These are phyloP conservation scores for Erebia palarica DNA, from an alignment of 2,888 invertebrate genomes.

Conservation along the genomic window DNA sequence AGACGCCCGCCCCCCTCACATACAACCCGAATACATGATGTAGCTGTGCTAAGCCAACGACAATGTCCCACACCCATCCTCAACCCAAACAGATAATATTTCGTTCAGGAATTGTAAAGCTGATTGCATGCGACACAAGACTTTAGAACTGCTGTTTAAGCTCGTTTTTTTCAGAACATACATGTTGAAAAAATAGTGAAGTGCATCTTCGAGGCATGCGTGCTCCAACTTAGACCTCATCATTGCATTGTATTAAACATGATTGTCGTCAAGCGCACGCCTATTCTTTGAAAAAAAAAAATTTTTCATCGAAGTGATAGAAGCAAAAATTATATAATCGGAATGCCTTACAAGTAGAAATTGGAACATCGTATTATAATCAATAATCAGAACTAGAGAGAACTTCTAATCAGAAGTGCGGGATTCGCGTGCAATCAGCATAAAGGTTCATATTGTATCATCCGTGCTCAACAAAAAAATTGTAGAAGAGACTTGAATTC, in stretches of 20 bases:
- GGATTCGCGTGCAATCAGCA: neutral
- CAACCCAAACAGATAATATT: slow-evolving; percentile 43
- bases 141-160: neutral
- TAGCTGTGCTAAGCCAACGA: slow-evolving; percentile 76
- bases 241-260: too few species aligned
- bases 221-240: too few species aligned
- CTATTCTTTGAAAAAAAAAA: too few species aligned
- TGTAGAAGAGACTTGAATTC: slow-evolving; percentile 72
- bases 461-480: slow-evolving; percentile 69
- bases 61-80: slow-evolving; percentile 43
- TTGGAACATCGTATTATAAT: neutral
- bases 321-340: too few species aligned
- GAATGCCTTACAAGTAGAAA: too few species aligned
- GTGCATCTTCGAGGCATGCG: too few species aligned
- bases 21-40: slow-evolving; percentile 75
- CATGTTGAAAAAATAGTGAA: too few species aligned
- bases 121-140: slow-evolving; percentile 37
- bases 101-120: slow-evolving; percentile 51
- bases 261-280: too few species aligned
- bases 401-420: too few species aligned
- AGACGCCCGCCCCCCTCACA: slow-evolving; percentile 36
- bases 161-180: too few species aligned
- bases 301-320: too few species aligned
- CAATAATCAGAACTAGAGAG: too few species aligned
- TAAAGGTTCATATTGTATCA: slow-evolving; percentile 43